phyloP scores from a whole-genome alignment of 2,888 invertebrate species.

The Gymnosoma rotundatum region DNA sequence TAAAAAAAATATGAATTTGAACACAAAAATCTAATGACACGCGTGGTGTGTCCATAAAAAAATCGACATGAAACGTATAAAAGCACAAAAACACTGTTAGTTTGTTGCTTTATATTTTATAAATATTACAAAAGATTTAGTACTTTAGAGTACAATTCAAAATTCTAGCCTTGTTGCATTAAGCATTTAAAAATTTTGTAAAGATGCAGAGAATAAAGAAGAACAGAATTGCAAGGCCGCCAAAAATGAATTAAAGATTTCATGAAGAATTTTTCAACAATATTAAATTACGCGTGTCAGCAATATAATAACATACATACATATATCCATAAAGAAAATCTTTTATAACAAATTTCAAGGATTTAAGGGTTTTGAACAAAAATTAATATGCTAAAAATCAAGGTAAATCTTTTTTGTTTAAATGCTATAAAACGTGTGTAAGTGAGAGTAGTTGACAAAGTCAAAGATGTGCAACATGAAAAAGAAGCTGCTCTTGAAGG shows the following conservation, averaged over 20 bases:
- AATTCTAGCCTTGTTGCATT: too few species aligned
- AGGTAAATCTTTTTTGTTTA: constrained; percentile 13
- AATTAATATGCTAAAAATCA: constrained; percentile 43
- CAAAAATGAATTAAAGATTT: constrained; percentile 12
- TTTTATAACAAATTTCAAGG: constrained; percentile 5
- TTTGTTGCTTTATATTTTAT: neutral
- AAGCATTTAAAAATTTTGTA: neutral
- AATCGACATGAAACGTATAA: constrained; percentile 26
- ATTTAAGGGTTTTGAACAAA: neutral
- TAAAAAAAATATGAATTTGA: neutral
- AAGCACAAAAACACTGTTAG: neutral
- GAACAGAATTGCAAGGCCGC: constrained; percentile 4
- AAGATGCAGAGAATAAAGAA: neutral
- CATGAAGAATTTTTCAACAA: constrained; percentile 37
- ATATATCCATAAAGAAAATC: neutral
- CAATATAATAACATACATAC: neutral
- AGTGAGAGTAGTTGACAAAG: neutral
- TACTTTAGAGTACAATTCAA: neutral
- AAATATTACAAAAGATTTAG: constrained; percentile 25
- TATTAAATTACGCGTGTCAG: constrained; percentile 61
- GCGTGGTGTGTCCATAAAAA: constrained; percentile 51
- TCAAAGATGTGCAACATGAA: constrained; percentile 19
- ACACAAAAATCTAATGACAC: neutral
- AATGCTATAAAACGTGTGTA: neutral
- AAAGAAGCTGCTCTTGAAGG: constrained; percentile 48